Conservation (phyloP, 2,113 vertebrate genomes). For the Vanacampus margaritifer region DNA sequence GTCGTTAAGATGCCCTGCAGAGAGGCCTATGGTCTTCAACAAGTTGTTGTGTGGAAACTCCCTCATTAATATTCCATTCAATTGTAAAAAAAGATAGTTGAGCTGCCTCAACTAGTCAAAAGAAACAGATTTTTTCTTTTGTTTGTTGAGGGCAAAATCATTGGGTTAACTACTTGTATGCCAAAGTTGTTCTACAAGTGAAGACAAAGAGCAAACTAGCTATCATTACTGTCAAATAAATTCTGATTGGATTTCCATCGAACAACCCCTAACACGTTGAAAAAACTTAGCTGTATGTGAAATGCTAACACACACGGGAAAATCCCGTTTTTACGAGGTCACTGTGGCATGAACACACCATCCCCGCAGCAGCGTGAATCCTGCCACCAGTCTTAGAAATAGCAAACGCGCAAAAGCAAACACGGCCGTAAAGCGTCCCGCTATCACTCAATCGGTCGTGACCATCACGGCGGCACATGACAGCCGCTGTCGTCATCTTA, state of each 20-base stretch:
- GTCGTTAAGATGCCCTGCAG: too few relatives aligned
- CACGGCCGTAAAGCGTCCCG: neutral
- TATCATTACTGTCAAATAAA: too few relatives aligned
- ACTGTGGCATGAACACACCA: neutral
- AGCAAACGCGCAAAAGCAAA: neutral
- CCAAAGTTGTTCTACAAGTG: too few relatives aligned
- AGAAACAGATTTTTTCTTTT: too few relatives aligned
- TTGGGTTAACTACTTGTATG: too few relatives aligned
- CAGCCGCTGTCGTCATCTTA: neutral
- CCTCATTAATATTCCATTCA: too few relatives aligned
- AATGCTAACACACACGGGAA: neutral
- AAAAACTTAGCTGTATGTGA: neutral
- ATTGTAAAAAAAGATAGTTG: too few relatives aligned
- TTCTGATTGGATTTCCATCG: neutral
- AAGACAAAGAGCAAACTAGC: too few relatives aligned
- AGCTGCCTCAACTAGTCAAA: too few relatives aligned
- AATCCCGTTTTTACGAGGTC: neutral
- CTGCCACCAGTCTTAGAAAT: conserved; percentile 1
- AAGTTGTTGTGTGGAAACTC: too few relatives aligned
- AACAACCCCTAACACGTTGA: neutral
- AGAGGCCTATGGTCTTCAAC: too few relatives aligned
- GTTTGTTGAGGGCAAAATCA: too few relatives aligned
- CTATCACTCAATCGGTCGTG: neutral
- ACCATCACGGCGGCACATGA: conserved; percentile 3
- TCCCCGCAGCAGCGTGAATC: conserved; percentile 8